Conservation (phyloP, 1,140 invertebrate genomes). For the Nixonia krombeini region DNA sequence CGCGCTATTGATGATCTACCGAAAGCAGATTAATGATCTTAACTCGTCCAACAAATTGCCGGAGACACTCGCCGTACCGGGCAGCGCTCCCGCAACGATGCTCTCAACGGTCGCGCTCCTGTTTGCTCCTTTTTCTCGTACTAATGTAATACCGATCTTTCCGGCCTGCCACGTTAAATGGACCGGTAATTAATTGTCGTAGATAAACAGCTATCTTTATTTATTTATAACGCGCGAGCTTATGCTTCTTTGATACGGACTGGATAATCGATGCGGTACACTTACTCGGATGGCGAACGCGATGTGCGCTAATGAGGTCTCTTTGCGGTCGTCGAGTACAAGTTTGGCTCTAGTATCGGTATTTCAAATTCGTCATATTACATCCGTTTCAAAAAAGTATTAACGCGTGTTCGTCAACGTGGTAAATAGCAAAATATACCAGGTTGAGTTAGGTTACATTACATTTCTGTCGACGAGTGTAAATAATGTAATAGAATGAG, state of each 20-base stretch:
- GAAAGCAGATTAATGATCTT: slow-evolving; percentile 68
- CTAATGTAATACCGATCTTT: slow-evolving; percentile 10
- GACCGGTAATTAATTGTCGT: slow-evolving; percentile 15
- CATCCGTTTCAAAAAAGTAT: background rate
- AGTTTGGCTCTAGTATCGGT: background rate
- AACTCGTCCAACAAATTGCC: slow-evolving; percentile 64
- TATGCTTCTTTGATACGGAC: background rate
- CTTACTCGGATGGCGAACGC: background rate
- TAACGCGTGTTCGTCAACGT: no score
- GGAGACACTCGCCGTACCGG: slow-evolving; percentile 29
- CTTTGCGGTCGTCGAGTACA: background rate
- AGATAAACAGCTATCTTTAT: slow-evolving; percentile 2
- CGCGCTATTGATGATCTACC: slow-evolving; percentile 70
- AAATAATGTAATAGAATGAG: no score
- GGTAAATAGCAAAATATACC: no score
- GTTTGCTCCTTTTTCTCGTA: slow-evolving; percentile 22
- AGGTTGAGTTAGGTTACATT: no score
- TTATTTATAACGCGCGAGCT: background rate
- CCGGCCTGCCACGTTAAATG: background rate
- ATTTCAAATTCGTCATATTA: background rate
- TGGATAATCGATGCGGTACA: background rate
- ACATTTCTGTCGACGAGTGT: no score
- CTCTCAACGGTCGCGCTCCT: slow-evolving; percentile 10
- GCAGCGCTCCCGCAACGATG: slow-evolving; percentile 7
- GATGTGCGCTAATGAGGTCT: background rate